These are phyloP conservation scores for Corythornis leucogaster DNA, from an alignment of 2,797 vertebrate species.

Conservation along the genomic window DNA sequence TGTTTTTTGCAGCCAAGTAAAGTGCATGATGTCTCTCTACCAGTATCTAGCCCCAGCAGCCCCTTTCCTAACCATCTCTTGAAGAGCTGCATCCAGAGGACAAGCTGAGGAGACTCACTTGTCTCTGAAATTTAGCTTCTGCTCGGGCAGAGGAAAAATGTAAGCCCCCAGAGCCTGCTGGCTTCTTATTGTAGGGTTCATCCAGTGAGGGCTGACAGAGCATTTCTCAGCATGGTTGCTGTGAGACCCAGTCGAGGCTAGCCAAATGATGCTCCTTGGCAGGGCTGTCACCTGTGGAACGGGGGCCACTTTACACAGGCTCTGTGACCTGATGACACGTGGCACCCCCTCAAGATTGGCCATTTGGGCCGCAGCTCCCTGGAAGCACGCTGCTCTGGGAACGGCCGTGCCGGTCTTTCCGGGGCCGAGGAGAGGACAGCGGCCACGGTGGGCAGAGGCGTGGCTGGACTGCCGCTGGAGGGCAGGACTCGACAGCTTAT, in stretches of 20 bases:
- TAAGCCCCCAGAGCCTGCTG: neutral
- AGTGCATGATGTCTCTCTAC: neutral
- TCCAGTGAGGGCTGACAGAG: neutral
- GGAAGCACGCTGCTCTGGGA: neutral
- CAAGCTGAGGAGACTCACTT: neutral
- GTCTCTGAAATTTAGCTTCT: neutral
- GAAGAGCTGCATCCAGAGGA: neutral
- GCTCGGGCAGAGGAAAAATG: neutral
- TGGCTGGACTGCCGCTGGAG: neutral
- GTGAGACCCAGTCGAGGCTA: neutral
- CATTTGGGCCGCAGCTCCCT: neutral
- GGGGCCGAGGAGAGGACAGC: accelerated
- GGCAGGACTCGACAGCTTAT: neutral
- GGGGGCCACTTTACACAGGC: neutral
- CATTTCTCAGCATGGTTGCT: neutral
- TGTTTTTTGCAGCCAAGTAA: neutral
- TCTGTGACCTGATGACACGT: accelerated
- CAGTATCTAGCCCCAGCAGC: neutral
- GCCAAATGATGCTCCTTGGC: neutral
- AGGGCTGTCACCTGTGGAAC: neutral
- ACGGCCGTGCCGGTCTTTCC: neutral
- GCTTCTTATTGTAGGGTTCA: neutral
- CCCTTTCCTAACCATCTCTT: neutral
- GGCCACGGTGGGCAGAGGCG: accelerated
- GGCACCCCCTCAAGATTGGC: neutral